Evolutionary conservation across 1,140 invertebrate genomes (phyloP), one percentile per base, ranked within the genome.

Genomic region (Brachystomella parvula): DNA sequence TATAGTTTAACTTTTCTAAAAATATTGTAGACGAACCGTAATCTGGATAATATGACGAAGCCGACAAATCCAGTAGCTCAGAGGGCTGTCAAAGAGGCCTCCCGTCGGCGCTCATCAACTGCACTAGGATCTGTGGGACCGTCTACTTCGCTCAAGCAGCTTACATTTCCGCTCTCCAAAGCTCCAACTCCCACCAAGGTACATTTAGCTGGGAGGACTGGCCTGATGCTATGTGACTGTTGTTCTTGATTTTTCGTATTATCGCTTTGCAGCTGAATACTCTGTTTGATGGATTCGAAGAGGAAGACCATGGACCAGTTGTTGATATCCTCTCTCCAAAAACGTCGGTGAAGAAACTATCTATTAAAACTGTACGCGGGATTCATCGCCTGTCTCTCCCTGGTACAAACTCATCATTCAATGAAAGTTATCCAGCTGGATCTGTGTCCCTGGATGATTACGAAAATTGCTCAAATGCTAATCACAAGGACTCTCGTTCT

Each of bases 51-150:
- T 63, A 74, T 88, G 15, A 77, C 88, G n/a, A 87, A 88, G 74
- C 85, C 88, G 19, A 85, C 86, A 1, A 88, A 87, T 78, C 82
- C 86, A 6, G 77, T 82, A 3, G 83, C 86, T 15, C 85, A 87
- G 74, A 85, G 85, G 75, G 75, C 86, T 60, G 75, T 85, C 47
- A 69, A 80, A 69, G 76, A 85, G 58, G 78, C 75, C 72, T 70
- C 71, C 0, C 21, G 69, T 29, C 49, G 71, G 21, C 59, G 64
- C 35, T 57, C 66, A 31, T 68, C 66, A 26, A 70, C 53, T n/a
- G 65, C 62, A 61, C 33, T 65, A 26, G 56, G 28, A 6, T 26
- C 58, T 0, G 3, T 30, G 21, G 47, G 33, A 39, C n/a, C 29
- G 1, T 15, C 66, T 26, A 28, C 35, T 26, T 63, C 33, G n/a